Base-by-base conservation (phyloP, 1,140 invertebrate genomes). In the Aphis gossypii region DNA sequence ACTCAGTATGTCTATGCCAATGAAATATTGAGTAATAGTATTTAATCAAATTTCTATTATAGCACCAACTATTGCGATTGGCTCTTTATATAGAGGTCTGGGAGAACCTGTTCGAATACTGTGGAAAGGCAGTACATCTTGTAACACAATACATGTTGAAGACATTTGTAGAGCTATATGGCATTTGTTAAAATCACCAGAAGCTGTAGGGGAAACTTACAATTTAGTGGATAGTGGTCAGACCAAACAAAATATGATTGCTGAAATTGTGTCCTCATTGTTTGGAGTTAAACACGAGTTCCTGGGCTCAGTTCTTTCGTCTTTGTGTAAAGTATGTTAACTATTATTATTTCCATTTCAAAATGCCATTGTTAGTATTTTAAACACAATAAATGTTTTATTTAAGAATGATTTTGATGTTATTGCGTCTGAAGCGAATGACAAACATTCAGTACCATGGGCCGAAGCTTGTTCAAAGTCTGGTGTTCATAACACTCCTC, bases 381-480 rank as follows among this genome's bases (percentile, higher is more conserved):
- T 51, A 90, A 93, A 56, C 91, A 35, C 9, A 25, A 35, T 94
- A 44, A 4, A n/a, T 68, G 30, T 93, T 94, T 94, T 94, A 93
- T 95, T 95, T 18, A 94, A 97, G 97, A 95, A 95, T 44, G 97
- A 97, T 95, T 96, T 98, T 95, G 96, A 96, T n/a, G 96, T 96
- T 44, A 97, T 98, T 48, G 97, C 98, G 0, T 98, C 98, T 94
- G 98, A 99, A 94, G 97, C 98, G 0, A 99, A 99, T 95, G 98
- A 99, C 95, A 98, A 98, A 95, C 98, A 99, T 95, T 96, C 98
- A 95, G 96, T 96, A 1, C 98, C 98, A 20, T 99, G 98, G 98
- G 98, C 98, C 11, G 97, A 97, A 94, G 96, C 97, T 87, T 99
- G 98, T 95, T 96, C 96, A 94, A 96, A 96, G 94, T 97, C 98